Conservation (phyloP, 64 coral and sea anemone genomes). For the Orbicella faveolata region DNA sequence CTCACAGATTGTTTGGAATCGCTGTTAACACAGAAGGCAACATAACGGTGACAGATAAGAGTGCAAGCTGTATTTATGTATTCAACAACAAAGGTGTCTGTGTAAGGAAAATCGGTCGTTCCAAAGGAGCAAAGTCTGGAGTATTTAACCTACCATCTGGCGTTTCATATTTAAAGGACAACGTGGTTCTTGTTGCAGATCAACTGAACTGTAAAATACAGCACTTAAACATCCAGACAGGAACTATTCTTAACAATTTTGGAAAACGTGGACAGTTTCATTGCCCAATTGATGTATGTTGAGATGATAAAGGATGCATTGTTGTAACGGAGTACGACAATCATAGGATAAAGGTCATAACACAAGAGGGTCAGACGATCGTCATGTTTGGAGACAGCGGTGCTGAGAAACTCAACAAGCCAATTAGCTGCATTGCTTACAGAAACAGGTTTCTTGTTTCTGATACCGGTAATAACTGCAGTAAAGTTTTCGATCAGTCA, state of each 20-base stretch:
- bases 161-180: constrained; percentile 28
- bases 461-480: constrained; percentile 19
- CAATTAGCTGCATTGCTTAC: constrained; percentile 5
- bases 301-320: constrained; percentile 40
- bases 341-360: constrained; percentile 35
- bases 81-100: background rate
- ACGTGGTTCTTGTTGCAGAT: constrained; percentile 37
- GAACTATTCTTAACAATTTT: constrained; percentile 15
- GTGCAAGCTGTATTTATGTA: background rate
- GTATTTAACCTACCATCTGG: constrained; percentile 20
- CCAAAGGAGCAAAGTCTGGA: background rate
- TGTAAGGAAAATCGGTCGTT: background rate
- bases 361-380: background rate
- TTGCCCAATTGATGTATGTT: background rate
- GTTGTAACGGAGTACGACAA: constrained; percentile 30
- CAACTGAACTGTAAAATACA: constrained; percentile 19
- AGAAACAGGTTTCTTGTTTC: constrained; percentile 12
- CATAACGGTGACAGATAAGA: background rate
- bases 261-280: constrained; percentile 39
- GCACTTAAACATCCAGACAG: constrained; percentile 35
- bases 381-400: background rate
- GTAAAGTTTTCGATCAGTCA: constrained; percentile 35
- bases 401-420: background rate
- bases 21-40: constrained; percentile 15
- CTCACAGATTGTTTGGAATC: background rate